These are phyloP conservation scores for Thalassophryne amazonica DNA, from an alignment of 2,797 vertebrate genomes.

Conservation along the genomic window DNA sequence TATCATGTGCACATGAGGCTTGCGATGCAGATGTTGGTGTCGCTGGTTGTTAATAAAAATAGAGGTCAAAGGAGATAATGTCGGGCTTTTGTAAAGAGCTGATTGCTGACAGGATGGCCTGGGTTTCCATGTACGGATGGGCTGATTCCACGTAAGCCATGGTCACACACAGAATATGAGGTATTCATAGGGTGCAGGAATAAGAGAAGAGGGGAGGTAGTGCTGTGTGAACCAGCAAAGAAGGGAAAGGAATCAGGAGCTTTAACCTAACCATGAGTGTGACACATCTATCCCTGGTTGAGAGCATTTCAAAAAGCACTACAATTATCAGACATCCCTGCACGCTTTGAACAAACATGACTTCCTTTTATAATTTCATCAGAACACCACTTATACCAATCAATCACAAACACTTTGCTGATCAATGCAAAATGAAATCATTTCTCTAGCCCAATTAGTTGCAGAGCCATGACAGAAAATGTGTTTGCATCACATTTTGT, in stretches of 20 bases:
- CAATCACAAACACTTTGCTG: too few relatives aligned
- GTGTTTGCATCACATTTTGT: too few relatives aligned
- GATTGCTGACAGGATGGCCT: conserved; percentile 43
- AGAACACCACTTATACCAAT: too few relatives aligned
- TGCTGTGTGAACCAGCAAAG: conserved; percentile 9
- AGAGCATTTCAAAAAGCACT: too few relatives aligned
- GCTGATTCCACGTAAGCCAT: conserved; percentile 48
- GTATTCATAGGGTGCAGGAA: conserved; percentile 20
- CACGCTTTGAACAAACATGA: too few relatives aligned
- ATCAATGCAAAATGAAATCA: too few relatives aligned
- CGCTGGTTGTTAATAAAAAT: conserved; percentile 58
- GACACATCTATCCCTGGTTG: too few relatives aligned
- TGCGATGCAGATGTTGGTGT: conserved; percentile 8
- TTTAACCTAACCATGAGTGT: too few relatives aligned
- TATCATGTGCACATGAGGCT: conserved; percentile 8
- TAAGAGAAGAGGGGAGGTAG: neutral
- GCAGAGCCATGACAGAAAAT: too few relatives aligned
- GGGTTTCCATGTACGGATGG: conserved; percentile 15
- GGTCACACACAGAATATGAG: conserved; percentile 51
- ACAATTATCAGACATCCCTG: too few relatives aligned
- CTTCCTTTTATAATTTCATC: too few relatives aligned
- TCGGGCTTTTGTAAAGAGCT: conserved; percentile 22
- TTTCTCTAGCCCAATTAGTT: too few relatives aligned
- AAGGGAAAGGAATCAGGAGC: conserved; percentile 12
- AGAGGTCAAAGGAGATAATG: conserved; percentile 61